Evolutionary conservation across 1,140 invertebrate genomes (phyloP).

Genomic region (Macrobrachium rosenbergii): DNA sequence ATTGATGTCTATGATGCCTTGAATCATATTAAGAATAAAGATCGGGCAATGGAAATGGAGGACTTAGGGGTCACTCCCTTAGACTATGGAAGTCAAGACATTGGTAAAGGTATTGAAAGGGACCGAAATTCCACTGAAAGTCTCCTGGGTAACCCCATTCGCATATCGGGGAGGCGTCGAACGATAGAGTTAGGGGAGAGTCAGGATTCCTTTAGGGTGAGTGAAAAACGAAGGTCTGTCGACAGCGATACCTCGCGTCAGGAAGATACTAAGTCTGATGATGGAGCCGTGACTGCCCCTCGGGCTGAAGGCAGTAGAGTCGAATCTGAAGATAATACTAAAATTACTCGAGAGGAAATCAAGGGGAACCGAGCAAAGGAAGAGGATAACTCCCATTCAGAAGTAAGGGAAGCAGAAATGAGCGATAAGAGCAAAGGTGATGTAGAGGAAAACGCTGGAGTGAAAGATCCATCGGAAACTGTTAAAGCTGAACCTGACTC

Average conservation of each 20-base stretch:
- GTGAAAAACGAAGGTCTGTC: constrained; percentile 47
- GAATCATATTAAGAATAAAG: constrained; percentile 18
- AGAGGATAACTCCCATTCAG: no score
- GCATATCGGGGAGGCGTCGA: constrained; percentile 45
- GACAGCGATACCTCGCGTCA: constrained; percentile 31
- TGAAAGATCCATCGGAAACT: no score
- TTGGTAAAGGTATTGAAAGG: background rate
- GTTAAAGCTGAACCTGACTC: no score
- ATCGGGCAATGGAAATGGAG: background rate
- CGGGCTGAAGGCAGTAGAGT: background rate
- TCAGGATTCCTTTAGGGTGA: constrained; percentile 58
- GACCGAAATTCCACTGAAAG: background rate
- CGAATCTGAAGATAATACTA: no score
- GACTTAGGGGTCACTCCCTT: background rate
- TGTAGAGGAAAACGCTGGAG: no score
- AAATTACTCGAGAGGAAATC: no score
- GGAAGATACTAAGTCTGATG: constrained; percentile 24
- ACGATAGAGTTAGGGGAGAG: constrained; percentile 62
- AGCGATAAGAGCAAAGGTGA: no score
- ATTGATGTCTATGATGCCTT: constrained; percentile 52
- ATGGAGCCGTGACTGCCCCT: background rate
- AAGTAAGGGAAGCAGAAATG: no score
- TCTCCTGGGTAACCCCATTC: background rate
- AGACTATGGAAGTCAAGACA: background rate
- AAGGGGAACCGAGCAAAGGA: no score